Conservation (phyloP, 2,888 invertebrate genomes). For the Amphimallon solstitiale region DNA sequence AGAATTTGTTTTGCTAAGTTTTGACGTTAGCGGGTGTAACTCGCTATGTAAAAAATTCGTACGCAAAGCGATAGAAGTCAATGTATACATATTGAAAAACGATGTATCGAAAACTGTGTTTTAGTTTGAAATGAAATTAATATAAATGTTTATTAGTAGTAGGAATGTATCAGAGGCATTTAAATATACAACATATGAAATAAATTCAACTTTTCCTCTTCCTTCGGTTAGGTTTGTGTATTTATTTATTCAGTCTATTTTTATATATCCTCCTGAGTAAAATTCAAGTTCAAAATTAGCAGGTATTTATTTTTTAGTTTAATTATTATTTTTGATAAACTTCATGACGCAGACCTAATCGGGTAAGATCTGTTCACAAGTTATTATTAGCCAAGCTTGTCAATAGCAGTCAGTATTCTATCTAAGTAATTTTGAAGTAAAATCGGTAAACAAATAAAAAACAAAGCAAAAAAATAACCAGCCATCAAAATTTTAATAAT, state of each 20-base stretch:
- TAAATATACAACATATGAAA: conserved; percentile 7
- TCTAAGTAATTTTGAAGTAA: too few species aligned
- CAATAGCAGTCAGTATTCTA: too few species aligned
- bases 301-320: too few species aligned
- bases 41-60: not conserved
- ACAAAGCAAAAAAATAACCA: too few species aligned
- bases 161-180: conserved; percentile 1
- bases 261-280: not conserved
- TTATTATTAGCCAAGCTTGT: too few species aligned
- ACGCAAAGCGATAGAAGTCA: not conserved
- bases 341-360: too few species aligned
- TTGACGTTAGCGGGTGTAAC: not conserved
- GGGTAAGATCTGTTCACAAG: too few species aligned
- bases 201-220: conserved; percentile 2
- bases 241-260: not conserved
- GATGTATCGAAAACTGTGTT: not conserved
- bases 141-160: conserved; percentile 7
- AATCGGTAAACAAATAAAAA: too few species aligned
- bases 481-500: too few species aligned
- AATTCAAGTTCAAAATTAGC: not conserved
- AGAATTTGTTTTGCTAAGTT: not conserved
- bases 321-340: too few species aligned
- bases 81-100: not conserved
- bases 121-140: conserved; percentile 4
- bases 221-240: not conserved